A percentile compares a stretch with the other conserved stretches of the same genome.
These are phyloP conservation scores for Scolanthus callimorphus DNA, from an alignment of 92 coral and sea anemone species.

Conservation along the genomic window DNA sequence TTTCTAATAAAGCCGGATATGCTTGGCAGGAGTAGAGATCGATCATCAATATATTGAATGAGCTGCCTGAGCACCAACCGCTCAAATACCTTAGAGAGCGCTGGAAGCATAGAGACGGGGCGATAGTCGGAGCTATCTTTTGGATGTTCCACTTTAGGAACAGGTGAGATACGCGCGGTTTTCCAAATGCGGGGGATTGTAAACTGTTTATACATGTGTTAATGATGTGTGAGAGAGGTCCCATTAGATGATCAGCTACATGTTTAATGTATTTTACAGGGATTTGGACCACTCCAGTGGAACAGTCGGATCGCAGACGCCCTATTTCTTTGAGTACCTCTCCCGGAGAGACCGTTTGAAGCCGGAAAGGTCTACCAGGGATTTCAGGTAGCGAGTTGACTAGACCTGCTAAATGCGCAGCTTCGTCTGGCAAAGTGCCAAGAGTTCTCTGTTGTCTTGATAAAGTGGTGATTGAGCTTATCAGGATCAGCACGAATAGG, in stretches of 20 bases:
- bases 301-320: slow-evolving; percentile 27
- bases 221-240: slow-evolving; percentile 14
- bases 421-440: slow-evolving; percentile 8
- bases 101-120: slow-evolving; percentile 37
- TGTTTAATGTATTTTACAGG: slow-evolving; percentile 31
- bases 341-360: slow-evolving; percentile 3
- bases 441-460: slow-evolving; percentile 28
- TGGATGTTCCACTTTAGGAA: slow-evolving; percentile 31
- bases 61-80: slow-evolving; percentile 15
- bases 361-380: background rate
- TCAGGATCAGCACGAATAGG: slow-evolving; percentile 33
- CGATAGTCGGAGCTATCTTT: slow-evolving; percentile 15
- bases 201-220: slow-evolving; percentile 13
- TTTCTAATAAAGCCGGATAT: background rate
- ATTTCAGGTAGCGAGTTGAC: slow-evolving; percentile 3
- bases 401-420: slow-evolving; percentile 9
- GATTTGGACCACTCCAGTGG: slow-evolving; percentile 31
- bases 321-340: slow-evolving; percentile 17
- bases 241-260: slow-evolving; percentile 6
- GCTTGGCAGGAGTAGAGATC: background rate
- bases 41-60: background rate
- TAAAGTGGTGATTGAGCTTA: slow-evolving; percentile 27
- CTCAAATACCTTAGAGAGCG: slow-evolving; percentile 27
- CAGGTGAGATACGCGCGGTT: slow-evolving; percentile 38
- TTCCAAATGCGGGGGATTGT: slow-evolving; percentile 24